Base-by-base conservation (phyloP, 1,140 invertebrate species). In the Papilio dardanus region DNA sequence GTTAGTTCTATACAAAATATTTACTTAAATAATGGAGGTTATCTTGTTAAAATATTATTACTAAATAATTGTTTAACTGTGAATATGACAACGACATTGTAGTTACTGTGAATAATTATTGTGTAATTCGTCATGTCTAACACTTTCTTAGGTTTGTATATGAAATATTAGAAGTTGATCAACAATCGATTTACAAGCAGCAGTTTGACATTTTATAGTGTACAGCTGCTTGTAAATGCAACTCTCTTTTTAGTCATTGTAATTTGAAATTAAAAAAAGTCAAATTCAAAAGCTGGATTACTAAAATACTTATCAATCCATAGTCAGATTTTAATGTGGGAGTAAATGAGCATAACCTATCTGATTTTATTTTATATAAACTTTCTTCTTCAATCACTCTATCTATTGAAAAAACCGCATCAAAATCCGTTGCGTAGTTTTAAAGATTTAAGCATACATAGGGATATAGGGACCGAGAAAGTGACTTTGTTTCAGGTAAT, bases 171-270 rank as follows among this genome's bases (percentile, higher is more conserved):
- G 68, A 35, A 40, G 74, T 83, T 86, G 85, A 86, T 87, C 84
- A 82, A 74, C 82, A 81, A 78, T 78, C 84, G 78, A 81, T 86
- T 86, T 86, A 87, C 81, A 84, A 79, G 81, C 84, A 77, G 83
- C 86, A 86, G 84, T 86, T 83, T 80, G 68, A 79, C 80, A 84
- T 83, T 76, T 75, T 76, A 78, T 76, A 76, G 42, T 7, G 16
- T 1, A 19, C 42, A 6, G 6, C n/a, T n/a, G 16, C 19, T 46
- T 46, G 19, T 19, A 46, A 46, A 54, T 24, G 10, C 50, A 62
- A 62, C 24, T 4, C 24, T 16, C 24, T 16, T 62, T 12, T 30
- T 30, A 28, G 1, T 28, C 24, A 28, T 21, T 21, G 24, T 7
- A 62, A 12, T 62, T 8, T 62, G 12, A 28, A 62, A 16, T 62